Percentiles rank a stretch among this genome's conserved stretches.
phyloP scores from a whole-genome alignment of 2,113 vertebrate genomes.

The Crocuta crocuta region DNA sequence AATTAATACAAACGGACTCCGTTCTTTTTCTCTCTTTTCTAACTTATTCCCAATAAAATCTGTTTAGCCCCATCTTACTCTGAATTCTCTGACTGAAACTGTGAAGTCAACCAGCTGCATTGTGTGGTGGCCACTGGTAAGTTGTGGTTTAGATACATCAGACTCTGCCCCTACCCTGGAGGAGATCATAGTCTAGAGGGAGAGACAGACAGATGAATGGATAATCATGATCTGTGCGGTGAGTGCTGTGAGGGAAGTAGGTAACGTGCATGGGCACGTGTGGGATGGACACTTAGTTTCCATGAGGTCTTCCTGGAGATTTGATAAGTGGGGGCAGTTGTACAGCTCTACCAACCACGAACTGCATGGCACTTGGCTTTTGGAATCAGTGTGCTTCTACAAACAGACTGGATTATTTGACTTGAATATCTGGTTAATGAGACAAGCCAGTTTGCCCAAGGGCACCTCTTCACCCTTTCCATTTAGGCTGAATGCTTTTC shows the following conservation, averaged over 20 bases:
- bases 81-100: neutral
- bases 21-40: neutral
- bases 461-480: constrained; percentile 47
- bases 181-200: neutral
- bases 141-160: neutral
- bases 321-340: constrained; percentile 67
- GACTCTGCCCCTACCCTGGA: neutral
- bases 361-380: constrained; percentile 22
- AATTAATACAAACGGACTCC: neutral
- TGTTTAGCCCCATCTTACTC: neutral
- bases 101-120: no score
- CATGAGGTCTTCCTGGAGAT: constrained; percentile 57
- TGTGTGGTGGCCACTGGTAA: no score
- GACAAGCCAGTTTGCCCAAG: constrained; percentile 66
- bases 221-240: neutral
- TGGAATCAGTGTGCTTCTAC: constrained; percentile 25
- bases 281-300: neutral
- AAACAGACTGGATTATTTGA: constrained; percentile 63
- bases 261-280: neutral
- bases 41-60: neutral
- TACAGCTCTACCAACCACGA: constrained; percentile 47
- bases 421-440: constrained; percentile 58
- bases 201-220: neutral
- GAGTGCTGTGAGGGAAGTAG: neutral
- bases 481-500: constrained; percentile 45